These are phyloP conservation scores for Nephrotoma flavescens DNA, from an alignment of 2,888 invertebrate species.

Conservation along the genomic window DNA sequence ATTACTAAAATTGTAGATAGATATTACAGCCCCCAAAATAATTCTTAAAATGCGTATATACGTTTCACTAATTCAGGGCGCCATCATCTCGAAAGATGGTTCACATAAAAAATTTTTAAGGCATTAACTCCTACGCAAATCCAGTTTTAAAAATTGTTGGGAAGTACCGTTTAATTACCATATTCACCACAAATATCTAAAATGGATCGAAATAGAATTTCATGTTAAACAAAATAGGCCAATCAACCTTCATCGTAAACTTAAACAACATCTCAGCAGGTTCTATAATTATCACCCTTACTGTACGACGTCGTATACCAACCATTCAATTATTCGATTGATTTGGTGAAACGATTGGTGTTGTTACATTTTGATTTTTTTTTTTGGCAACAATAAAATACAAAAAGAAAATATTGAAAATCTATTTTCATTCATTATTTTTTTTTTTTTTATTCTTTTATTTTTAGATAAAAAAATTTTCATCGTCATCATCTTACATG, in stretches of 20 bases:
- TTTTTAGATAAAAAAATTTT: neutral
- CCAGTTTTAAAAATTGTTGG: neutral
- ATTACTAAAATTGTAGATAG: too few species aligned
- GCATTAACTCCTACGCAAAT: too few species aligned
- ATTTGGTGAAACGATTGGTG: neutral
- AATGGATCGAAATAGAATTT: neutral
- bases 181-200: neutral
- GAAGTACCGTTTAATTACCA: neutral
- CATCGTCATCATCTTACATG: neutral
- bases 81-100: too few species aligned
- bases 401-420: neutral
- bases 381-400: neutral
- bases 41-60: too few species aligned
- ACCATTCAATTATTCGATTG: neutral
- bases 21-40: too few species aligned
- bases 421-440: neutral
- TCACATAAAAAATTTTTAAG: too few species aligned
- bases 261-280: neutral
- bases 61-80: too few species aligned
- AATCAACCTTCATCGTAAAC: neutral
- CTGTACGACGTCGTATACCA: neutral
- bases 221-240: neutral
- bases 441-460: neutral
- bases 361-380: neutral
- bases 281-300: neutral